Evolutionary conservation across 1,140 invertebrate genomes (phyloP), one percentile per base, ranked within the genome.

Genomic region (Marisa cornuarietis): DNA sequence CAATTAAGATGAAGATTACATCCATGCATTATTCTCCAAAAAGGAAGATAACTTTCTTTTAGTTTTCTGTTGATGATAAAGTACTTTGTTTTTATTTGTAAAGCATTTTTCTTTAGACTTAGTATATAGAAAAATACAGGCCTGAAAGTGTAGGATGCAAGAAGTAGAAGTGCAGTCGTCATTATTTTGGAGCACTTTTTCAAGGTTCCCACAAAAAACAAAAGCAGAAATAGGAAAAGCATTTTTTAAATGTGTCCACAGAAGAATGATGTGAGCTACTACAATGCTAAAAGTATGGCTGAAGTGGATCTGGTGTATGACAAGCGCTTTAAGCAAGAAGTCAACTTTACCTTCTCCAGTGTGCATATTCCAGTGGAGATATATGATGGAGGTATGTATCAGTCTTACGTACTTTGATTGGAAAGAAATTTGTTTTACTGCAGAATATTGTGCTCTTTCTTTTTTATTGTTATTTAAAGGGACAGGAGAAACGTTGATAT

Each of bases 281-380:
- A 83, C 26, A 85, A 85, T 68, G 51, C 85, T 20, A 89, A 89
- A 71, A 76, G 83, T 6, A 77, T 85, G 16, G 11, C 52, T 24
- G 63, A 73, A 52, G 69, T 81, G 0, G 63, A 71, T 5, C 82
- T 88, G 26, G 63, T 24, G 26, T 85, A 85, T 62, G 82, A 71
- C 80, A 83, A 85, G 3, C 76, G 81, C 63, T 90, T 90, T 81
- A 77, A 83, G 58, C 87, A 89, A 79, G 58, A 74, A 24, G 84
- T 90, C 26, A 88, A 86, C 61, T 77, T 82, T 16, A 84, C 81
- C 51, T 82, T 85, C 54, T 89, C 88, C 22, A 87, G 84, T 66
- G 87, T 91, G 22, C 90, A 91, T 78, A 90, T 91, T 72, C 90
- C 90, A 78, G 87, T 90, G 18, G 90, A 90, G 74, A 91, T 90